These are phyloP conservation scores for Phalacrocorax brasilianus DNA, from an alignment of 2,113 vertebrate species.

Conservation along the genomic window DNA sequence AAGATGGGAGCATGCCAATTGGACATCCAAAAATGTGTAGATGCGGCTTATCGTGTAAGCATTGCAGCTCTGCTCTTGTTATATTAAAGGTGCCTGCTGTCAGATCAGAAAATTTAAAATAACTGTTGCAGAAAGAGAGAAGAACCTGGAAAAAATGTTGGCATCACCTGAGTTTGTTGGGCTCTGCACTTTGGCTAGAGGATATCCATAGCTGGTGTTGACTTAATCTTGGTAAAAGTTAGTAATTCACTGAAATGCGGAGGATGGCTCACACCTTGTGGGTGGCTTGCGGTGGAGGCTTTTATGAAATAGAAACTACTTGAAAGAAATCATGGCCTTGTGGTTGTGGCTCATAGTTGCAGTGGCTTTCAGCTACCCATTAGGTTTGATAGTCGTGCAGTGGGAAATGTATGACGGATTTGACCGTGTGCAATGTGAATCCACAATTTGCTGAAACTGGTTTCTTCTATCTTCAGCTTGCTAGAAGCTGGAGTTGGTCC, in stretches of 20 bases:
- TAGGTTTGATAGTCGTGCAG: neutral
- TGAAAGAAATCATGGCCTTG: neutral
- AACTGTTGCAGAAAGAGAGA: neutral
- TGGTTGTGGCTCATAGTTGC: neutral
- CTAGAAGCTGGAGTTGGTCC: neutral
- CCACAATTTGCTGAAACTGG: neutral
- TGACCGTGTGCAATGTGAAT: accelerated
- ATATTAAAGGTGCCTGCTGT: neutral
- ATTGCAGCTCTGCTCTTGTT: neutral
- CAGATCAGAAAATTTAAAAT: neutral
- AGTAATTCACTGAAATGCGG: neutral
- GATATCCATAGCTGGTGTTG: neutral
- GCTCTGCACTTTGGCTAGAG: neutral
- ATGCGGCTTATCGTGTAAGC: neutral
- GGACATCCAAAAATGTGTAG: neutral
- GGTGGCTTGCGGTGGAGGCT: neutral
- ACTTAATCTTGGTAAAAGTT: neutral
- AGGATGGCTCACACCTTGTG: neutral
- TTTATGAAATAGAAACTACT: neutral
- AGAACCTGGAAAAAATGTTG: neutral
- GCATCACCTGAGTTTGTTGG: neutral
- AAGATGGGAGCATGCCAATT: accelerated
- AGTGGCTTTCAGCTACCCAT: neutral
- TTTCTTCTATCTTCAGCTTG: neutral
- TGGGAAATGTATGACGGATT: neutral